Evolutionary conservation across 1,140 invertebrate genomes (phyloP), one percentile per base, ranked within the genome.

Genomic region (Zophobas atratus): DNA sequence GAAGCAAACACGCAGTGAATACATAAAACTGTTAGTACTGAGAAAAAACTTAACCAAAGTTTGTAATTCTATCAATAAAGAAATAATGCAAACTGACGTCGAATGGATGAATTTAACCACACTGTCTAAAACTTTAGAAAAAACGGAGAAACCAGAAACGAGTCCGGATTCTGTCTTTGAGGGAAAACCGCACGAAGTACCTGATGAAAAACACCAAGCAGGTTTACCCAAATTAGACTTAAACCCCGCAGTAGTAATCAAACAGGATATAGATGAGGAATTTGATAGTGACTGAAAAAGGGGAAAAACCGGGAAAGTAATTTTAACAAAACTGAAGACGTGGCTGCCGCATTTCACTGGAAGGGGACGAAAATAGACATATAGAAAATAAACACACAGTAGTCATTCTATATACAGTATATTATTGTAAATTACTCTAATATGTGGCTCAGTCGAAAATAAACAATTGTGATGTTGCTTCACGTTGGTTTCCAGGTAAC

Each of bases 401-500:
- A 20, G 20, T 20, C 20, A 20, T 20, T 20, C 20, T 46, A 46
- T 56, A 2, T 60, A 60, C 56, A 60, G n/a, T 6, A 46, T 46
- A 46, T 46, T 2, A 53, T 20, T 20, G 20, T 20, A 20, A 20
- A 20, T 20, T 20, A 20, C 20, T 20, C 20, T 20, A 20, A 20
- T 20, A 20, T 20, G 20, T 20, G 20, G 20, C 20, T 20, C 20
- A 20, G 20, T 20, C 20, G 20, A 20, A 20, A 53, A 53, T 60
- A 8, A 38, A 41, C 6, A 41, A 20, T 41, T 41, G 51, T 39
- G 48, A 39, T 51, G 38, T 35, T 51, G 32, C 32, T n/a, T 55
- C 56, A 73, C 5, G 85, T 84, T 32, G 92, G 92, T 79, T 91
- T 92, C 92, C 92, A 94, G 0, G 90, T 91, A 60, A 93, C 92